These are phyloP conservation scores for Micrasema minimum DNA, from an alignment of 1,140 invertebrate genomes.

Conservation along the genomic window DNA sequence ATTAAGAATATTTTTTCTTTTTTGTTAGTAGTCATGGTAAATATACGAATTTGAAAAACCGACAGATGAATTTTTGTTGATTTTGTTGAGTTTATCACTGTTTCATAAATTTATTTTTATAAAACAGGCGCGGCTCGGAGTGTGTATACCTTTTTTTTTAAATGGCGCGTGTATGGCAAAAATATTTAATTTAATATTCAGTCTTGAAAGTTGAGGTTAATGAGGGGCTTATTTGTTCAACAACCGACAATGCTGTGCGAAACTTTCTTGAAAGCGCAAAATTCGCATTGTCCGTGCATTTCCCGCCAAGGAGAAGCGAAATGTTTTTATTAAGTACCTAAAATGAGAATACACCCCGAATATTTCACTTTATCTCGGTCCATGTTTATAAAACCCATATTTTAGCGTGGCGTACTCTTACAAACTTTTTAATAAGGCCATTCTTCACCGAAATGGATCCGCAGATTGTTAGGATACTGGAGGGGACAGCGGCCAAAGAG, in stretches of 20 bases:
- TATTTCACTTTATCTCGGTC: constrained; percentile 51
- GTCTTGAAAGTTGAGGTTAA: constrained; percentile 30
- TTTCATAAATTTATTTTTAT: too few species aligned
- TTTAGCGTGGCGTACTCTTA: constrained; percentile 50
- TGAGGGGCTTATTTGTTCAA: constrained; percentile 10
- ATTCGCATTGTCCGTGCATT: constrained; percentile 47
- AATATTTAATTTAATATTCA: too few species aligned
- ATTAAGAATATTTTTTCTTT: too few species aligned
- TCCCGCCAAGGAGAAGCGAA: constrained; percentile 5
- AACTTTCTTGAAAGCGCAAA: constrained; percentile 37
- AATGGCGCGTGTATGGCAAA: too few species aligned
- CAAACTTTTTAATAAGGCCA: constrained; percentile 53
- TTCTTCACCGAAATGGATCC: constrained; percentile 53
- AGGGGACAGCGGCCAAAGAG: constrained; percentile 33
- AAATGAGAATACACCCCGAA: constrained; percentile 48
- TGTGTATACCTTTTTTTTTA: too few species aligned
- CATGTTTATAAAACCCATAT: constrained; percentile 53
- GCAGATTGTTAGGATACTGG: constrained; percentile 51
- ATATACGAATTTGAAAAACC: too few species aligned
- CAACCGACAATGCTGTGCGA: constrained; percentile 15
- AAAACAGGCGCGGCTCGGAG: too few species aligned
- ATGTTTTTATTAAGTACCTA: constrained; percentile 37
- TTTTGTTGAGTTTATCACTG: too few species aligned
- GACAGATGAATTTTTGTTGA: too few species aligned
- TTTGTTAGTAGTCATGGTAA: too few species aligned